A percentile compares a stretch with the other conserved stretches of the same genome.
These are phyloP conservation scores for Pandemis cinnamomeana DNA, from an alignment of 2,888 invertebrate genomes.

Conservation along the genomic window DNA sequence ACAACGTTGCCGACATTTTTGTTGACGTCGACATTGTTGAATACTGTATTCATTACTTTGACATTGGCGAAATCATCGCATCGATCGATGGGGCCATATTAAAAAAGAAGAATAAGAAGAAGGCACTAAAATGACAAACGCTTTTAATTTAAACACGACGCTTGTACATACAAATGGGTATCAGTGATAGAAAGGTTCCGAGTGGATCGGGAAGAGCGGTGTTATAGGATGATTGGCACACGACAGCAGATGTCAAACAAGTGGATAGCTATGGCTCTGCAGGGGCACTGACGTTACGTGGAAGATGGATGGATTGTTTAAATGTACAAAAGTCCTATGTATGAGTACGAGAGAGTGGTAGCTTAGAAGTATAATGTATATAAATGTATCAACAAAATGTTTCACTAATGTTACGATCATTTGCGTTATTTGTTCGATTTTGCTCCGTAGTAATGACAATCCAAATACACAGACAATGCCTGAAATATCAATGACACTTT, in stretches of 20 bases:
- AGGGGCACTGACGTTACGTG: background rate
- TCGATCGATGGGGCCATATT: too few species aligned
- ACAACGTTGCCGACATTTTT: too few species aligned
- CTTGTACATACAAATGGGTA: background rate
- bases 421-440: background rate
- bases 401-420: background rate
- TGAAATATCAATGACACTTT: background rate
- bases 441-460: background rate
- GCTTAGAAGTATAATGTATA: background rate
- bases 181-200: background rate
- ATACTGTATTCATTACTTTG: too few species aligned
- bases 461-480: background rate
- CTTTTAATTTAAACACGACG: too few species aligned
- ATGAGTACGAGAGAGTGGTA: background rate
- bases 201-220: background rate
- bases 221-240: background rate
- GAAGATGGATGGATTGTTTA: conserved; percentile 7
- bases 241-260: background rate
- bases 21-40: too few species aligned
- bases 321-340: background rate
- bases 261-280: background rate
- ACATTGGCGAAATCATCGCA: too few species aligned
- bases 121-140: too few species aligned
- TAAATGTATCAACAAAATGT: background rate
- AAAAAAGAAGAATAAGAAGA: too few species aligned